phyloP scores from a whole-genome alignment of 1,140 invertebrate genomes.

The Tetraneura akinire region DNA sequence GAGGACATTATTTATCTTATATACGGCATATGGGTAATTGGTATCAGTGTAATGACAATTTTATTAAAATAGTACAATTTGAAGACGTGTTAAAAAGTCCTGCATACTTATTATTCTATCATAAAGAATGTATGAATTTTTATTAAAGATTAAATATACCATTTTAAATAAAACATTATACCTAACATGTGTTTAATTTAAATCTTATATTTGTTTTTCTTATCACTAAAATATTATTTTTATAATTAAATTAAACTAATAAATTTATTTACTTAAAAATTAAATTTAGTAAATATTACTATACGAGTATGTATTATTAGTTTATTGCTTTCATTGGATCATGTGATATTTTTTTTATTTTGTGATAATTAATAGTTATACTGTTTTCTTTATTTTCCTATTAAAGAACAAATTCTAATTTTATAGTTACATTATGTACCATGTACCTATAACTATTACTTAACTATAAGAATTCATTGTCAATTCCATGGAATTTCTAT shows the following conservation, averaged over 20 bases:
- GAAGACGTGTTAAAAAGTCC: constrained; percentile 92
- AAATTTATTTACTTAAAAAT: too few species aligned
- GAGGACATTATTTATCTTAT: constrained; percentile 94
- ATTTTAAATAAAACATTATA: too few species aligned
- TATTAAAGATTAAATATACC: background rate
- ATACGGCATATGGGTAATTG: constrained; percentile 87
- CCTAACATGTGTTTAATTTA: too few species aligned
- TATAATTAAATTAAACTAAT: background rate
- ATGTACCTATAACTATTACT: too few species aligned
- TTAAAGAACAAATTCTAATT: background rate
- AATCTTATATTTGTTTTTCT: too few species aligned
- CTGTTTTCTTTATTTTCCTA: background rate
- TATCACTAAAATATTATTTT: background rate
- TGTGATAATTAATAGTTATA: constrained; percentile 14
- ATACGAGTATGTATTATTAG: background rate
- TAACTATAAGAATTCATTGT: too few species aligned
- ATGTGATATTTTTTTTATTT: constrained; percentile 18
- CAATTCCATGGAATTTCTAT: too few species aligned
- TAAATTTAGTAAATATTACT: background rate
- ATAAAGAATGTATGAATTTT: constrained; percentile 36
- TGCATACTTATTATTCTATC: constrained; percentile 69
- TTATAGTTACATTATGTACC: too few species aligned
- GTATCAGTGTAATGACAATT: constrained; percentile 97
- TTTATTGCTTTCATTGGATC: background rate
- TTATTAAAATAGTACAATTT: constrained; percentile 83